These are phyloP conservation scores for Andrena camellia DNA, from an alignment of 2,888 invertebrate genomes.

Conservation along the genomic window DNA sequence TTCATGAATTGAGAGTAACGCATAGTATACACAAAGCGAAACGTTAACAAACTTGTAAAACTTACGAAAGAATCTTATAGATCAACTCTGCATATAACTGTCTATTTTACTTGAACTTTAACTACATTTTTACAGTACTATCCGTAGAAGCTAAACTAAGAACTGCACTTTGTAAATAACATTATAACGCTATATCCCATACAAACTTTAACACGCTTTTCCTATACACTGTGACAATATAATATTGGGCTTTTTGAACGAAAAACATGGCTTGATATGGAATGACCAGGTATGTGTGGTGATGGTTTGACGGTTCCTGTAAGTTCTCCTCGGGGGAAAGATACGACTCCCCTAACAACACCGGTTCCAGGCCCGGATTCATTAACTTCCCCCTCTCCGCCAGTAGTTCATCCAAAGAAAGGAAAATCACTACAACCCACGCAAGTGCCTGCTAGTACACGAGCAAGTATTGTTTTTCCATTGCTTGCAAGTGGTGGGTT, in stretches of 20 bases:
- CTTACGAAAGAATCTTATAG: background rate
- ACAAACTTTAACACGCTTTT: slow-evolving; percentile 35
- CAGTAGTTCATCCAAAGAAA: slow-evolving; percentile 79
- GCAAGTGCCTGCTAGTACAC: slow-evolving; percentile 89
- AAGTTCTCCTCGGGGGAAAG: slow-evolving; percentile 82
- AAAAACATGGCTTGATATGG: slow-evolving; percentile 75
- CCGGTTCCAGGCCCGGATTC: slow-evolving; percentile 82
- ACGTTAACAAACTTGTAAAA: background rate
- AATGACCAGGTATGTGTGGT: slow-evolving; percentile 82
- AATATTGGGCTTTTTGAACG: slow-evolving; percentile 55
- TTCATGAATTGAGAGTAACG: background rate
- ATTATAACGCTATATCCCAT: slow-evolving; percentile 25
- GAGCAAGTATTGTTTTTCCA: slow-evolving; percentile 92
- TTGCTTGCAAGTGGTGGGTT: slow-evolving; percentile 87
- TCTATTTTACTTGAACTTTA: slow-evolving; percentile 12
- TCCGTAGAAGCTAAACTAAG: slow-evolving; percentile 31
- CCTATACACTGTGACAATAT: slow-evolving; percentile 30
- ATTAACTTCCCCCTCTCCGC: slow-evolving; percentile 82
- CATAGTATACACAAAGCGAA: background rate
- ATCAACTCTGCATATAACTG: slow-evolving; percentile 24
- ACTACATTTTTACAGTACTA: slow-evolving; percentile 22
- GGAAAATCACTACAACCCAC: slow-evolving; percentile 82
- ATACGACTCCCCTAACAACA: slow-evolving; percentile 80
- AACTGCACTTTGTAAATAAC: slow-evolving; percentile 35
- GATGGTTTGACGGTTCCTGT: slow-evolving; percentile 83